Conservation (phyloP, 2,888 invertebrate genomes). For the Neoitamus cyanurus region DNA sequence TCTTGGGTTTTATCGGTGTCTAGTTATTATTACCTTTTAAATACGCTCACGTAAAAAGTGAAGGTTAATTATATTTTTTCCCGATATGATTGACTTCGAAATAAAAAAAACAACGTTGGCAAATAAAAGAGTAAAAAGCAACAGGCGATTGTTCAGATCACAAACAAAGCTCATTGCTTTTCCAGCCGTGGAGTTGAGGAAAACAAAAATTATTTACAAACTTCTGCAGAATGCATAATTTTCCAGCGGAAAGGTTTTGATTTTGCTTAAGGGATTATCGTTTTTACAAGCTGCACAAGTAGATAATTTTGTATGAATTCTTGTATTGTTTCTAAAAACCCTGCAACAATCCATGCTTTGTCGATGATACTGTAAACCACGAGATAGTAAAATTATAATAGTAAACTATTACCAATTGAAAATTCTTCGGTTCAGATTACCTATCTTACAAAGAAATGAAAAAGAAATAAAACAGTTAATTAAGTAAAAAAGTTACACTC, state of each 20-base stretch:
- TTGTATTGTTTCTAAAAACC: not conserved
- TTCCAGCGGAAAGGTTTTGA: not conserved
- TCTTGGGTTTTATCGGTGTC: not conserved
- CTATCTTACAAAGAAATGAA: too few relatives aligned
- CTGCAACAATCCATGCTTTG: too few relatives aligned
- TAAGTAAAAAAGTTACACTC: too few relatives aligned
- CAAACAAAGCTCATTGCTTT: not conserved
- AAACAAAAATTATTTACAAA: not conserved
- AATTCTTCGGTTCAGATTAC: too few relatives aligned
- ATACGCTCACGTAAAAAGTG: not conserved
- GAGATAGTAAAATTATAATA: too few relatives aligned
- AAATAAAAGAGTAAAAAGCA: not conserved
- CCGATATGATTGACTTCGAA: not conserved
- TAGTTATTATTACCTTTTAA: not conserved
- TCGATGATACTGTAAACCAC: too few relatives aligned
- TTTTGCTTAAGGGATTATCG: not conserved
- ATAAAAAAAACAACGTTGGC: not conserved
- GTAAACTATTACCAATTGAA: too few relatives aligned
- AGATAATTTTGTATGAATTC: not conserved
- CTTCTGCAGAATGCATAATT: not conserved
- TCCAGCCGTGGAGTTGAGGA: not conserved
- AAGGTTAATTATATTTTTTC: not conserved
- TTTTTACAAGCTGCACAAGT: not conserved
- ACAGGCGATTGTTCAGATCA: not conserved
- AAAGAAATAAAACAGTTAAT: too few relatives aligned